phyloP scores from a whole-genome alignment of 2,797 vertebrate species.

The Karalla daura region DNA sequence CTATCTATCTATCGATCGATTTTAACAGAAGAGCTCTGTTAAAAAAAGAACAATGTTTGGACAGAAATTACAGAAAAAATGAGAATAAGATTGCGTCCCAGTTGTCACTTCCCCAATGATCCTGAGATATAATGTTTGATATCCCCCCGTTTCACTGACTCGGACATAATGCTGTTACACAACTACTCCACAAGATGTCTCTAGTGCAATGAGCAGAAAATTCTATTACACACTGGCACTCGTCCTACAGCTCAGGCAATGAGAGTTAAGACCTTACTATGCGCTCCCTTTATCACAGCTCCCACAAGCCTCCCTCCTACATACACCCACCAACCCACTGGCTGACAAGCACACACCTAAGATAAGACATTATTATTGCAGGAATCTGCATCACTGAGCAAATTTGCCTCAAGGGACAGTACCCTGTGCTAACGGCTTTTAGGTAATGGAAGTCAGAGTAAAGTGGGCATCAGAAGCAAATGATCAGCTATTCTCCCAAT shows the following conservation, averaged over 20 bases:
- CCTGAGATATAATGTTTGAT: not conserved
- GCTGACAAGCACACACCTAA: not conserved
- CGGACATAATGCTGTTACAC: not conserved
- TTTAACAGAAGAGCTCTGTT: too few relatives aligned
- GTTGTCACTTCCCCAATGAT: not conserved
- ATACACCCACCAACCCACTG: not conserved
- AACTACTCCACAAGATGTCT: conserved; percentile 42
- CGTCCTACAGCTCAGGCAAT: not conserved
- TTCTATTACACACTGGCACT: not conserved
- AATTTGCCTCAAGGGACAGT: not conserved
- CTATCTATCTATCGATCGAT: too few relatives aligned
- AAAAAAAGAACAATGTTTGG: too few relatives aligned
- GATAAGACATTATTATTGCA: conserved; percentile 1
- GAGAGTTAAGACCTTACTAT: not conserved
- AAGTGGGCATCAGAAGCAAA: conserved; percentile 21
- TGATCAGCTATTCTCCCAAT: conserved; percentile 10
- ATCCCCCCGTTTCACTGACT: not conserved
- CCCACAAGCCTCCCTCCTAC: conserved; percentile 1
- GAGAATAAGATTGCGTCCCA: too few relatives aligned
- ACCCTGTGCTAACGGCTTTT: not conserved
- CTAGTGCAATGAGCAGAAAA: conserved; percentile 10
- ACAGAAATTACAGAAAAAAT: too few relatives aligned
- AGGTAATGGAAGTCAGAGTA: conserved; percentile 3
- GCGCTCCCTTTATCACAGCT: conserved; percentile 2
- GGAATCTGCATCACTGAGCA: conserved; percentile 1